Evolutionary conservation across 2,888 invertebrate species (phyloP), one percentile per base, ranked within the genome.

Genomic region (Galeopsomyia nigrocyanea): DNA sequence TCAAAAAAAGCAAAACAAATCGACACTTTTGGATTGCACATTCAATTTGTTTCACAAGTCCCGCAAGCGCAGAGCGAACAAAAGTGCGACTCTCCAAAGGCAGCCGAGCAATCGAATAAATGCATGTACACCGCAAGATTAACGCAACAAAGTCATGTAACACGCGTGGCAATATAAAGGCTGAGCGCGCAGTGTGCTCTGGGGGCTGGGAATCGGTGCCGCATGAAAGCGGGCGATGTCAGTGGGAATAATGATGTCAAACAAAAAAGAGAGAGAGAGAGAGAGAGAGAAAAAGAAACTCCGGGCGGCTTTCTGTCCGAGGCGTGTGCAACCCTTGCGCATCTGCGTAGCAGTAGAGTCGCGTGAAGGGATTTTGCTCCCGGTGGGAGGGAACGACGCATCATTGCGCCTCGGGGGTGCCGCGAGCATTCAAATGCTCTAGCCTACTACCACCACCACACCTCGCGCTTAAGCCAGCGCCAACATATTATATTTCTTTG

Each of bases 181-280:
- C 3, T 5, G 26, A 21, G n/a, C 53, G 53, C 53, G 39, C 13
- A 10, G 39, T 39, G 39, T 39, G 39, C 39, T 39, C 13, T 31
- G n/a, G 22, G 17, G n/a, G 21, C 17, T 31, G 13, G 65, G 16
- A 61, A 39, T 39, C 39, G 39, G 39, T 39, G 39, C 53, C 16
- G 63, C 21, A 51, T 31, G 22, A 16, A 63, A 58, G 46, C 31
- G 57, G 51, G 17, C 55, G 47, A n/a, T 50, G 31, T 60, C 74
- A 77, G 77, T 79, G 78, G 79, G 79, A 82, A 83, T 84, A 82
- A 84, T 81, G 82, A 85, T 82, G 82, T 83, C 82, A 83, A 84
- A 81, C 79, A 80, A 47, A 53, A 72, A n/a, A 17, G 14, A 17
- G 57, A 63, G 57, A 46, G 68, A 68, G 73, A 46, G 63, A 68